These are phyloP conservation scores for Tragopan temminckii DNA, from an alignment of 2,797 vertebrate species.

Conservation along the genomic window DNA sequence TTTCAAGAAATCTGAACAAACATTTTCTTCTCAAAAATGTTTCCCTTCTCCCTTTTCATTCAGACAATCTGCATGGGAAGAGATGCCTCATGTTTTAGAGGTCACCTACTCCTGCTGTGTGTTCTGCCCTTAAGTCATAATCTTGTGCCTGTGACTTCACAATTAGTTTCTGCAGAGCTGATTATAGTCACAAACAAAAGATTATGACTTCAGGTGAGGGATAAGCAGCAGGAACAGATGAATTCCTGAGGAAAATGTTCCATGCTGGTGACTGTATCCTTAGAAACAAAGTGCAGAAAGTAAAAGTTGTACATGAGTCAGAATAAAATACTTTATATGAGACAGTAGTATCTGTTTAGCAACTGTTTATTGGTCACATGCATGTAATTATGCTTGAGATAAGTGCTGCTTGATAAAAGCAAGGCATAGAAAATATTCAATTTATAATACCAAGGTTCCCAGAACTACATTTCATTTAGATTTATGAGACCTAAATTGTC, in stretches of 20 bases:
- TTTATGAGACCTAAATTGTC: conserved; percentile 7
- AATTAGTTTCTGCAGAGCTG: conserved; percentile 79
- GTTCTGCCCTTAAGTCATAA: conserved; percentile 73
- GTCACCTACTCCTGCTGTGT: conserved; percentile 46
- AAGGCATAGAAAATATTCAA: conserved; percentile 44
- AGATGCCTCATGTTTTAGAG: conserved; percentile 41
- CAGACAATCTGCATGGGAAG: neutral
- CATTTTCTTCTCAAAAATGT: neutral
- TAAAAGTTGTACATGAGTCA: neutral
- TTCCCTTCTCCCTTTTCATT: neutral
- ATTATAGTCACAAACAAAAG: conserved; percentile 72
- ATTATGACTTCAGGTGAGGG: conserved; percentile 78
- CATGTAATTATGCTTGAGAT: conserved; percentile 51
- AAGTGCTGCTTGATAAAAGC: conserved; percentile 25
- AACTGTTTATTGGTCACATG: conserved; percentile 4
- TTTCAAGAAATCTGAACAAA: neutral
- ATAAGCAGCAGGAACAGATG: conserved; percentile 73
- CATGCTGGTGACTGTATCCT: conserved; percentile 24
- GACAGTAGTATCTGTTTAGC: conserved; percentile 22
- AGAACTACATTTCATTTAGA: conserved; percentile 48
- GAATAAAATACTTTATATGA: conserved; percentile 9
- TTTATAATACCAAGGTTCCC: conserved; percentile 1
- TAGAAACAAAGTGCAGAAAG: conserved; percentile 26
- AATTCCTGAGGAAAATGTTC: conserved; percentile 50
- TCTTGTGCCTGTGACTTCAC: conserved; percentile 77